Conservation (phyloP, 2,113 vertebrate genomes). For the Pteronura brasiliensis region DNA sequence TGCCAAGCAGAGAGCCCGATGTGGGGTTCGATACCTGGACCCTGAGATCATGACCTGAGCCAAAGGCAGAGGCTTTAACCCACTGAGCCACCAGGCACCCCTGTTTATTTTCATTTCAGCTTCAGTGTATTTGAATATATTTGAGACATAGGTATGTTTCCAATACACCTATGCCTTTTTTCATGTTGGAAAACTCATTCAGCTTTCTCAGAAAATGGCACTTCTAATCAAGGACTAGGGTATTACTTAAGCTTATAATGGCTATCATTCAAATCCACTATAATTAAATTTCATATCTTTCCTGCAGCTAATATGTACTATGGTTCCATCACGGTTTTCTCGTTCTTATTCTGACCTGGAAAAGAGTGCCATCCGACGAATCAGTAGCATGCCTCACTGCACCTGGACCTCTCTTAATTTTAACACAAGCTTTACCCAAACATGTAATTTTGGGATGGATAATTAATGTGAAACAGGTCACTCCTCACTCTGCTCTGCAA, state of each 20-base stretch:
- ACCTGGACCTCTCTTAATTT: not conserved
- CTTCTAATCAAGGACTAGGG: not conserved
- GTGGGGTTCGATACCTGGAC: too few species aligned
- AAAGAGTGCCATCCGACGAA: not conserved
- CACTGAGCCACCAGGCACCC: too few species aligned
- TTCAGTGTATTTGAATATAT: not conserved
- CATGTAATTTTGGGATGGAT: not conserved
- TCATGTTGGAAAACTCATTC: not conserved
- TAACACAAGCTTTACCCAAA: not conserved
- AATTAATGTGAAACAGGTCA: not conserved
- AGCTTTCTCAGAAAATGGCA: not conserved
- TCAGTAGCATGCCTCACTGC: not conserved
- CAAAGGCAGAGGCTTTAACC: too few species aligned
- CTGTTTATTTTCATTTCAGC: not conserved
- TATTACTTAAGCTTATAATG: not conserved
- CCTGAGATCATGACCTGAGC: too few species aligned
- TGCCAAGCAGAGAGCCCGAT: too few species aligned
- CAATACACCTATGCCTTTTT: not conserved
- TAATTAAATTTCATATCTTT: not conserved
- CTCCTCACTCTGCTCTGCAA: not conserved
- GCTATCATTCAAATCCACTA: not conserved
- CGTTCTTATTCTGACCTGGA: not conserved
- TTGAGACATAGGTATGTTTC: not conserved
- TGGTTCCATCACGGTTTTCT: not conserved
- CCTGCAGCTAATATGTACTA: not conserved